phyloP scores from a whole-genome alignment of 1,140 invertebrate genomes.

The Eupristina koningsbergeri region DNA sequence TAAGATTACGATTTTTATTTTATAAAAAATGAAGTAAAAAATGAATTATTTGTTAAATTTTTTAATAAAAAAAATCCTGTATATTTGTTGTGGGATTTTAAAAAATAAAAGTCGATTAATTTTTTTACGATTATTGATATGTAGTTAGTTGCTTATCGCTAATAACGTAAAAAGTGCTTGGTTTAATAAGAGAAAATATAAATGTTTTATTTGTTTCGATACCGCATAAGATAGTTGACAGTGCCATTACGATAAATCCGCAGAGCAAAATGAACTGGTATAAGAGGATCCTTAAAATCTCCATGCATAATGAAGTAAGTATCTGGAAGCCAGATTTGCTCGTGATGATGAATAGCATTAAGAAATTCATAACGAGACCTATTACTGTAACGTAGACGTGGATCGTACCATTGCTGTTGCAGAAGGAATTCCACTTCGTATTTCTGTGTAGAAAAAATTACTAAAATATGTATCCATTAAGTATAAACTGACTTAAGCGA shows the following conservation, averaged over 20 bases:
- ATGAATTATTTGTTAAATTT: no score
- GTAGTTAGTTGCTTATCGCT: no score
- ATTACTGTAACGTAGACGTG: slow-evolving; percentile 87
- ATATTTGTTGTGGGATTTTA: no score
- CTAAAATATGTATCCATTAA: no score
- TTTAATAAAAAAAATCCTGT: no score
- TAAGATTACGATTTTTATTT: no score
- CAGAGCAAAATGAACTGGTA: slow-evolving; percentile 91
- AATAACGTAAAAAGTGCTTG: no score
- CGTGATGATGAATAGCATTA: slow-evolving; percentile 92
- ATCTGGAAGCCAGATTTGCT: slow-evolving; percentile 92
- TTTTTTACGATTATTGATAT: no score
- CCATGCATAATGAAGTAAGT: slow-evolving; percentile 97
- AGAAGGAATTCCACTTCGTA: slow-evolving; percentile 94
- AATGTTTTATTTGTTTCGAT: slow-evolving; percentile 57
- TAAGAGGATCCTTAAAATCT: slow-evolving; percentile 92
- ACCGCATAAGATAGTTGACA: slow-evolving; percentile 93
- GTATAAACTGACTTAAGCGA: no score
- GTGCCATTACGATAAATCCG: slow-evolving; percentile 92
- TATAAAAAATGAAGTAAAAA: no score
- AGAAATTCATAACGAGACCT: slow-evolving; percentile 88
- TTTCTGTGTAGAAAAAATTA: slow-evolving; percentile 80
- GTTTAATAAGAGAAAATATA: background rate
- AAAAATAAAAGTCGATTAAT: no score
- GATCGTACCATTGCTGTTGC: slow-evolving; percentile 93